Evolutionary conservation across 2,113 vertebrate genomes (phyloP).

Genomic region (Nibea coibor): DNA sequence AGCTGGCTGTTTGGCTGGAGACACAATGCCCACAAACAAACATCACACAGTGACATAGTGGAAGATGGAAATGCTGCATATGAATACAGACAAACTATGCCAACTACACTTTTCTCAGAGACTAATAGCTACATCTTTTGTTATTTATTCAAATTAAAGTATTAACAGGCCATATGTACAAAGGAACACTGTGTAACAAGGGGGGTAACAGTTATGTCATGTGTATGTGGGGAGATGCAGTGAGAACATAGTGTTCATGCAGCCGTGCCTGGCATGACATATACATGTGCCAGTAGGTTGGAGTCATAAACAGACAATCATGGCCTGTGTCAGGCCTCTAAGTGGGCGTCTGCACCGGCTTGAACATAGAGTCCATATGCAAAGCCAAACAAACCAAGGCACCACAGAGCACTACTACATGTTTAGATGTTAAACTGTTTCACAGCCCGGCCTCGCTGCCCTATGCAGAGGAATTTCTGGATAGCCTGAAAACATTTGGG

Average conservation of each 20-base stretch:
- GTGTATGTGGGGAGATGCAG: background rate
- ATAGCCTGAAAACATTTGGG: conserved; percentile 1
- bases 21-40: conserved; percentile 47
- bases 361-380: conserved; percentile 31
- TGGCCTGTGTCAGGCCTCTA: conserved; percentile 46
- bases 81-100: background rate
- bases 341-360: conserved; percentile 3
- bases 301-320: conserved; percentile 72
- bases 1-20: conserved; percentile 9
- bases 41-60: conserved; percentile 14
- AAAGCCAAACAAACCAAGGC: conserved; percentile 33
- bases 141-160: background rate
- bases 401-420: background rate
- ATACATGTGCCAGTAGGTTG: conserved; percentile 44
- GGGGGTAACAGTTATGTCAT: background rate
- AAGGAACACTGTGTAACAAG: conserved; percentile 26
- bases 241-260: conserved; percentile 54
- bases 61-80: conserved; percentile 20
- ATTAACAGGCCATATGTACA: background rate
- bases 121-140: background rate
- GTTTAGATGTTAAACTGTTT: conserved; percentile 1
- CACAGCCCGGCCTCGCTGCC: background rate
- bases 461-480: conserved; percentile 25
- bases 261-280: conserved; percentile 61
- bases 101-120: background rate